Evolutionary conservation across 1,140 invertebrate species (phyloP), one percentile per base, ranked within the genome.

Genomic region (Zaprionus capensis): DNA sequence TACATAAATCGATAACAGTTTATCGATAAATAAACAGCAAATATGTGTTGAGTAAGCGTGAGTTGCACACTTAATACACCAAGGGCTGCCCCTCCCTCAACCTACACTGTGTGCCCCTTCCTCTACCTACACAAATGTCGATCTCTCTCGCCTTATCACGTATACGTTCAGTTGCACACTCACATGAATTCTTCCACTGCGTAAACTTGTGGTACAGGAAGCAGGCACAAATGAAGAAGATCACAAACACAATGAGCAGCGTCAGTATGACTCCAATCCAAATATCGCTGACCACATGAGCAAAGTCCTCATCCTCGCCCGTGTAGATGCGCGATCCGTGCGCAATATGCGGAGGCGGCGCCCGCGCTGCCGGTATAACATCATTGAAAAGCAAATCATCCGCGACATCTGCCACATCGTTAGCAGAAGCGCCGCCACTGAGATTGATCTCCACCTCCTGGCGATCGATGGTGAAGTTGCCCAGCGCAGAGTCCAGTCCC

Each of bases 131-230:
- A 76, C n/a, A n/a, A n/a, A n/a, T n/a, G n/a, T n/a, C n/a, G n/a
- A n/a, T n/a, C 2, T 17, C 31, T 7, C 9, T 4, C 2, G 20
- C 17, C 11, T 28, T 57, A 80, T 84, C 12, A 74, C 36, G 65
- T 74, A 84, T 84, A 84, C 81, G 77, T 61, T 44, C 20, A 38
- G 26, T 38, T n/a, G 38, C 20, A 65, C 51, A 93, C 94, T 94
- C 91, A 96, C 95, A 94, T 93, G 94, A 92, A 91, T 94, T 92
- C 92, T 95, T 94, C 95, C 95, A 95, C 91, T 95, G 93, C 93
- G 96, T 93, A 92, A 96, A 94, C 91, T 95, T 94, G 93, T 95
- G 94, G 79, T 95, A 95, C 5, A 95, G 81, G 49, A 95, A 93
- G 84, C 94, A 95, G 24, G 94, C 93, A 76, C 94, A 95, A 80